These are phyloP conservation scores for Dallia pectoralis DNA, from an alignment of 2,797 vertebrate species.

Conservation along the genomic window DNA sequence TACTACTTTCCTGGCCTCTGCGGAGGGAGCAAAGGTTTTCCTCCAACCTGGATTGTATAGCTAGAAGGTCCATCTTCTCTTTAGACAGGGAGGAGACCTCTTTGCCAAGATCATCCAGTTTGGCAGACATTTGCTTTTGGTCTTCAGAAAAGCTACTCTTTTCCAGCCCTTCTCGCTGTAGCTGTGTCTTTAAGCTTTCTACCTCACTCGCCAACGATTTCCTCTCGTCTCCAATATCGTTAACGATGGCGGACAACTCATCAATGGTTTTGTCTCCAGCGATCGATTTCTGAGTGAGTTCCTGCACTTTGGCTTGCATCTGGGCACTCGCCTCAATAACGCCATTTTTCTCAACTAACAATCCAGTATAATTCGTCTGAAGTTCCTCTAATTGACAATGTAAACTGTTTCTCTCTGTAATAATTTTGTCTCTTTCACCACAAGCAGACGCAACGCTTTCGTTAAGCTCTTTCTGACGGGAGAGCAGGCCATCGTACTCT, in stretches of 20 bases:
- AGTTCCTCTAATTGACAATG: conserved; percentile 59
- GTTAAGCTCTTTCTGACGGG: conserved; percentile 61
- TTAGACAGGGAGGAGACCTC: conserved; percentile 62
- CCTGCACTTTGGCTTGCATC: conserved; percentile 30
- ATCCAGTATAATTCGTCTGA: conserved; percentile 47
- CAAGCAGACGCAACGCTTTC: conserved; percentile 54
- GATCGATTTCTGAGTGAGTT: conserved; percentile 57
- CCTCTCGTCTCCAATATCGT: conserved; percentile 68
- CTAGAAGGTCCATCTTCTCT: conserved; percentile 73
- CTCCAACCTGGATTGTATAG: conserved; percentile 59
- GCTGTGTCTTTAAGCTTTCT: conserved; percentile 59
- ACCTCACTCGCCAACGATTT: conserved; percentile 64
- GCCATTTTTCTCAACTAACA: conserved; percentile 47
- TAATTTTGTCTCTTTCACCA: conserved; percentile 35
- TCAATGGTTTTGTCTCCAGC: conserved; percentile 60
- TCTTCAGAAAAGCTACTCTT: conserved; percentile 63
- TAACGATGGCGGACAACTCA: conserved; percentile 50
- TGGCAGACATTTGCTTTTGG: conserved; percentile 62
- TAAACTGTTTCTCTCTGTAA: conserved; percentile 48
- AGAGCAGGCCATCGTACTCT: conserved; percentile 63
- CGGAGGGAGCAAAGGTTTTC: conserved; percentile 70
- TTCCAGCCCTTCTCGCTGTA: conserved; percentile 68
- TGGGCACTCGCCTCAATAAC: conserved; percentile 58
- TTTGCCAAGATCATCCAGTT: conserved; percentile 64
- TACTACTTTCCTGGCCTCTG: conserved; percentile 52